phyloP scores from a whole-genome alignment of 1,140 invertebrate species.

The Manduca sexta region DNA sequence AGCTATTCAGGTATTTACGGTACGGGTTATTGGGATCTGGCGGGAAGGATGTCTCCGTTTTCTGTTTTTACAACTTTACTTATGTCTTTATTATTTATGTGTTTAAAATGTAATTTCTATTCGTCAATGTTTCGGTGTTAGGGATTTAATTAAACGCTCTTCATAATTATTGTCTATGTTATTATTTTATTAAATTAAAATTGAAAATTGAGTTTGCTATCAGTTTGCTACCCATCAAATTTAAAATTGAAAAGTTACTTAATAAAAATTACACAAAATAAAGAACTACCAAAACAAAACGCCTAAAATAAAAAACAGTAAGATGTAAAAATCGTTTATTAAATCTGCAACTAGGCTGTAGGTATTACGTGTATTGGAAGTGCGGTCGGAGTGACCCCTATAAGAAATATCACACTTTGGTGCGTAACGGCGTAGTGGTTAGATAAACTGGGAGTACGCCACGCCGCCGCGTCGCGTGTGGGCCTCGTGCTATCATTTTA shows the following conservation, averaged over 20 bases:
- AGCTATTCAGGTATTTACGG: slow-evolving; percentile 40
- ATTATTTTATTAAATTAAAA: no score
- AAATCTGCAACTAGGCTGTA: neutral
- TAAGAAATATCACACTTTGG: no score
- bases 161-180: no score
- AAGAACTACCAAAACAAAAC: no score
- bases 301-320: no score
- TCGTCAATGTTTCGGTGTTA: neutral
- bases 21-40: slow-evolving; percentile 35
- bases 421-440: neutral
- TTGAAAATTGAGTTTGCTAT: no score
- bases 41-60: slow-evolving; percentile 17
- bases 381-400: neutral
- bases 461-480: slow-evolving; percentile 12
- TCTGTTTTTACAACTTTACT: slow-evolving; percentile 3
- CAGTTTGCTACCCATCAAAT: no score
- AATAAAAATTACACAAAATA: no score
- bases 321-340: no score
- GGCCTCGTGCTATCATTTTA: slow-evolving; percentile 28
- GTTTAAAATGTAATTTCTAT: neutral
- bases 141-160: no score
- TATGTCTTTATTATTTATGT: neutral
- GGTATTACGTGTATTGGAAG: neutral
- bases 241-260: no score
- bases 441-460: slow-evolving; percentile 21